phyloP scores from a whole-genome alignment of 2,797 vertebrate genomes.

The Ptychadena robeensis region DNA sequence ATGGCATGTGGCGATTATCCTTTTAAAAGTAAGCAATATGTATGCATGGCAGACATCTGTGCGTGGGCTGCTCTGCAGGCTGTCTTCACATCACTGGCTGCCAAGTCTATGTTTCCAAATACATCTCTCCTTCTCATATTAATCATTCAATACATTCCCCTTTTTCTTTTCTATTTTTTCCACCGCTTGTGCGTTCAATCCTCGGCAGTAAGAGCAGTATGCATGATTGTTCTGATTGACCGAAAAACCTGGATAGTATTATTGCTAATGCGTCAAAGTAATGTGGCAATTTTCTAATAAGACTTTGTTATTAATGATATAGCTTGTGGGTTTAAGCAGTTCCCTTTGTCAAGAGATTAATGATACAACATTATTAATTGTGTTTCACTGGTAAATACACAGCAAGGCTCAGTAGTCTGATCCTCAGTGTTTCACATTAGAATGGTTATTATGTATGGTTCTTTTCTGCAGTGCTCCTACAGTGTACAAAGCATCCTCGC shows the following conservation, averaged over 20 bases:
- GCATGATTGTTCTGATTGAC: slow-evolving; percentile 28
- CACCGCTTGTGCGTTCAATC: slow-evolving; percentile 51
- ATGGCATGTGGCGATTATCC: slow-evolving; percentile 67
- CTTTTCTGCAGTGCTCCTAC: neutral
- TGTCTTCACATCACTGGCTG: slow-evolving; percentile 62
- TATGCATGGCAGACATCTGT: slow-evolving; percentile 65
- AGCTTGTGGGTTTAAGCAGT: neutral
- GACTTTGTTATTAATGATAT: slow-evolving; percentile 28
- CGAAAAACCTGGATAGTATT: slow-evolving; percentile 4
- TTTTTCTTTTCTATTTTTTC: slow-evolving; percentile 58
- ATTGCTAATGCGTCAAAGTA: slow-evolving; percentile 20
- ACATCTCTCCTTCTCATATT: slow-evolving; percentile 65
- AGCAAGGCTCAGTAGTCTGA: neutral
- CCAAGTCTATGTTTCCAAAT: slow-evolving; percentile 68
- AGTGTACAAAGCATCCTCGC: no score
- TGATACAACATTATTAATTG: neutral
- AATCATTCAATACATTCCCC: slow-evolving; percentile 65
- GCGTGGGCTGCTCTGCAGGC: slow-evolving; percentile 57
- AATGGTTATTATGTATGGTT: neutral
- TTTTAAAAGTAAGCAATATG: slow-evolving; percentile 62
- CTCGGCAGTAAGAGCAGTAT: slow-evolving; percentile 12
- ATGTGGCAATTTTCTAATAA: slow-evolving; percentile 31
- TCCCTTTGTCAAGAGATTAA: slow-evolving; percentile 6
- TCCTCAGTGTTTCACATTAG: neutral
- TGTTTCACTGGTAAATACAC: neutral